Conservation (phyloP, 2,797 vertebrate genomes). For the Enteromius mattozi region DNA sequence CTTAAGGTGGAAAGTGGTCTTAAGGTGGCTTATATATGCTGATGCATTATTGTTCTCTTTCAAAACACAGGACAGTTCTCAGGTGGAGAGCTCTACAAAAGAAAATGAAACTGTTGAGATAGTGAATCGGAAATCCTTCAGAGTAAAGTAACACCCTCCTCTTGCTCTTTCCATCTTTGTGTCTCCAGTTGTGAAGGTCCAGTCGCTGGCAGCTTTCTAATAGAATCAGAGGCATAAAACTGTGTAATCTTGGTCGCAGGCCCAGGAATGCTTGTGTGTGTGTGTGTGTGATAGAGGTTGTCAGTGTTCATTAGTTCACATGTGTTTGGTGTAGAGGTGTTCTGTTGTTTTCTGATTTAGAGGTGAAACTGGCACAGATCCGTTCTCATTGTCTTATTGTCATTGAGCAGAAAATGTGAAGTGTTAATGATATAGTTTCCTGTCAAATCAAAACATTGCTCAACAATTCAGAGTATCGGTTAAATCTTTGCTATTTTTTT, state of each 20-base stretch:
- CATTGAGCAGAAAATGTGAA: not conserved
- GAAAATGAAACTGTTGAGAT: conserved; percentile 55
- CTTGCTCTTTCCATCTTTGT: not conserved
- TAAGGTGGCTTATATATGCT: not conserved
- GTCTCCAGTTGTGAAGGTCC: conserved; percentile 1
- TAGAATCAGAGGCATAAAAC: conserved; percentile 35
- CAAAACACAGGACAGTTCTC: conserved; percentile 27
- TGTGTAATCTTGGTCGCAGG: conserved; percentile 31
- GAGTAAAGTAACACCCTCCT: conserved; percentile 23
- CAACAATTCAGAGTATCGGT: not conserved
- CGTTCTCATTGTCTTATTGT: not conserved
- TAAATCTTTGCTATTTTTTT: conserved; percentile 7
- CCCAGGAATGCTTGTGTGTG: conserved; percentile 17
- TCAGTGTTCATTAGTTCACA: conserved; percentile 33
- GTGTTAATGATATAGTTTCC: not conserved
- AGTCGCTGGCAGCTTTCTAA: conserved; percentile 20
- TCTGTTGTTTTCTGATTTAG: not conserved
- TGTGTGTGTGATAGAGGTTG: conserved; percentile 40
- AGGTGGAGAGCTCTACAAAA: conserved; percentile 46
- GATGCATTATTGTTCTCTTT: conserved; percentile 5
- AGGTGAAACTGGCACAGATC: not conserved
- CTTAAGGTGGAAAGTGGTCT: not conserved
- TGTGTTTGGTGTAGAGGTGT: not conserved
- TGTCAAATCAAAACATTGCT: conserved; percentile 8
- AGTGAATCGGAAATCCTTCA: conserved; percentile 33